Percentiles rank a stretch among this genome's conserved stretches.
These are phyloP conservation scores for Calyptomena viridis DNA, from an alignment of 2,113 vertebrate genomes.

Conservation along the genomic window DNA sequence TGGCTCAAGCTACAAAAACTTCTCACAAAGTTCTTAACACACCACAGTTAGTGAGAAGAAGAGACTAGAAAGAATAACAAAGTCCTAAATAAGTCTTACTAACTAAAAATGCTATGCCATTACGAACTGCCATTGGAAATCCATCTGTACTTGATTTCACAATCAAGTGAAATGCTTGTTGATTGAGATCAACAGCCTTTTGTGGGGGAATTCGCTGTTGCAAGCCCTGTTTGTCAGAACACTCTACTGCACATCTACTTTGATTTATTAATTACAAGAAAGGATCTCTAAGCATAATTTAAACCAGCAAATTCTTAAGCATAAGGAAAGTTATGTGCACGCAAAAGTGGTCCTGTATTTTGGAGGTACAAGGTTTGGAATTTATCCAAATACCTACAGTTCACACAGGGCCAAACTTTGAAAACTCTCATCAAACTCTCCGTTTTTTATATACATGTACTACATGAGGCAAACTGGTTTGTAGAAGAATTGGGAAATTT, in stretches of 20 bases:
- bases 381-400: neutral
- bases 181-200: neutral
- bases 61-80: neutral
- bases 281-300: neutral
- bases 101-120: neutral
- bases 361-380: neutral
- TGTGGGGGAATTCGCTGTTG: neutral
- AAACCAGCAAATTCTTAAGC: neutral
- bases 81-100: neutral
- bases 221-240: neutral
- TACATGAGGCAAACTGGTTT: neutral
- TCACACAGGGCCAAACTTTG: neutral
- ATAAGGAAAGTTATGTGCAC: neutral
- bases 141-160: neutral
- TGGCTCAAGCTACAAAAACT: neutral
- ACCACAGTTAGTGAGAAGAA: neutral
- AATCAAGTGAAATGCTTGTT: neutral
- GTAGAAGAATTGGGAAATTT: neutral
- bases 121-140: neutral
- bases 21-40: neutral
- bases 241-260: neutral
- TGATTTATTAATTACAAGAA: neutral
- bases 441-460: fast-evolving
- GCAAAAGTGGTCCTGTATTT: neutral
- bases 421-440: neutral